Evolutionary conservation across 1,140 invertebrate species (phyloP), one percentile per base, ranked within the genome.

Genomic region (Zaprionus nigranus): DNA sequence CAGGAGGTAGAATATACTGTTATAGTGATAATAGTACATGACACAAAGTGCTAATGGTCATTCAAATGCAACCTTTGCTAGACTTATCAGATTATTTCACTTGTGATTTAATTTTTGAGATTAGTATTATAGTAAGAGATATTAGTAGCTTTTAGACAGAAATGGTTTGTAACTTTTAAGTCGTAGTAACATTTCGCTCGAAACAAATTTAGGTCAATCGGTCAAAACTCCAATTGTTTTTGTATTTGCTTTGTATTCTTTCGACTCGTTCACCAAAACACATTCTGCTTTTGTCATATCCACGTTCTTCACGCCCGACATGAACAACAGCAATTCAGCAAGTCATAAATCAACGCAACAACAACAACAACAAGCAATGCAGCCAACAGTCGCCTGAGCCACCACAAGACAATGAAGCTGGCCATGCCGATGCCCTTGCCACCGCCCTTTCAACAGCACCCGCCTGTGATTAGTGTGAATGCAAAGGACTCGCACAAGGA

Each of bases 321-420:
- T 75, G 73, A 61, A 68, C 36, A 61, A 68, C 56, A 75, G 30
- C 54, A 75, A 71, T 60, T 20, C 46, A 15, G 24, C 54, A 2
- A 54, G 9, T 22, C 73, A 34, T 12, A 70, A 74, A 38, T 38
- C 66, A 46, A 9, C n/a, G 15, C n/a, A 17, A 70, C 26, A 38
- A 51, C 66, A 17, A 9, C 15, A 46, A 46, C n/a, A 30, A 51
- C 66, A 17, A 70, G 40, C 40, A 63, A 56, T 53, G 26, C 24
- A 20, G 13, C 38, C 20, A 38, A 17, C 30, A 36, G 9, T 15
- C 62, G 69, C 6, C 15, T 57, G 0, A 34, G 57, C 22, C 66
- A 68, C 22, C 66, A 68, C 20, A 75, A 75, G 34, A 24, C 60
- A 28, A 15, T 65, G 15, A 71, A 71, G 22, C 2, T 71, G 60